Base-by-base conservation (phyloP, 2,888 invertebrate genomes). In the Melanargia galathea region DNA sequence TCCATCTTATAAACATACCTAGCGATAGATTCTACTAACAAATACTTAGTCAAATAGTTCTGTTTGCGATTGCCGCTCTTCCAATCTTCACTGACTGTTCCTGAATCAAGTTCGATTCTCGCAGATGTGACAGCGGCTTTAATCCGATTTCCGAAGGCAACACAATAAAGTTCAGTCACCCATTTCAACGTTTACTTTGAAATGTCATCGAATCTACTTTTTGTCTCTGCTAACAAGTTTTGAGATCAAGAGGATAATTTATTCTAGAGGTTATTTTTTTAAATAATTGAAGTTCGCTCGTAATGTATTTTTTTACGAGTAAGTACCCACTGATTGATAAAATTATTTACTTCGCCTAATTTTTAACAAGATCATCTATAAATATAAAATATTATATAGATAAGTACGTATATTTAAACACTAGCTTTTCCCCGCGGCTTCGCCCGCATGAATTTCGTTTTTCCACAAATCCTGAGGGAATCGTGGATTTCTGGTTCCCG, bases 181-280 rank as follows among this genome's bases (percentile, higher is more conserved):
- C 55, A 65, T 62, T n/a, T 64, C 63, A 52, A 66, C 56, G 61
- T 69, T 68, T 73, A 70, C 66, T 63, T 60, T 56, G 65, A 74
- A 76, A 76, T 78, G 74, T 74, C 75, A 74, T 73, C 73, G 70
- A 71, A 72, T 73, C 70, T 49, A 68, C 57, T 75, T 77, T 75
- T 74, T 73, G 67, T 61, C 57, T 18, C 48, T 52, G 46, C 62
- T 60, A 67, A 66, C 65, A 48, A 66, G 67, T 68, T 54, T 55
- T 62, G 20, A 63, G 64, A 62, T 71, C 61, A 60, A 55, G 66
- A 67, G 66, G 70, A 69, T 70, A 72, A 69, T 69, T 60, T 66
- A 62, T 66, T 69, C 67, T 71, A 67, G 69, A 71, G 68, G 71
- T 66, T 69, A 66, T 40, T 26, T 68, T 72, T 73, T 71, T 71